These are phyloP conservation scores for Myocastor coypus DNA, from an alignment of 2,113 vertebrate genomes.

Conservation along the genomic window DNA sequence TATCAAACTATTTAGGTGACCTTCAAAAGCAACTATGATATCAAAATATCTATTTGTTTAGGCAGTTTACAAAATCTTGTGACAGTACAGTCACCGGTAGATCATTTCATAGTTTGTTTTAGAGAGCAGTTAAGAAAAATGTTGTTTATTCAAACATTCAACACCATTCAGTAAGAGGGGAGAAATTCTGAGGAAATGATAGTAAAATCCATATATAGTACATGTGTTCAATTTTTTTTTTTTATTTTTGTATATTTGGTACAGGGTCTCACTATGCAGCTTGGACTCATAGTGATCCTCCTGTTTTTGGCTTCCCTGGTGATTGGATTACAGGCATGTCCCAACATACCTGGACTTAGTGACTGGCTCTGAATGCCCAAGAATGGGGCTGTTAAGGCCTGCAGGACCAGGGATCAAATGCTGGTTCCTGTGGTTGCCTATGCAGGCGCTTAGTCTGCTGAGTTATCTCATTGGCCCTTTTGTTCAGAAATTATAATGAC, in stretches of 20 bases:
- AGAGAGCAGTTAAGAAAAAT: slow-evolving; percentile 48
- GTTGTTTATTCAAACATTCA: slow-evolving; percentile 39
- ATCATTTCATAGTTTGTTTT: slow-evolving; percentile 39
- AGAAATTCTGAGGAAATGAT: background rate
- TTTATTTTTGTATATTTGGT: too few relatives aligned
- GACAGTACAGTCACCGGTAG: background rate
- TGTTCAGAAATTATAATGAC: slow-evolving; percentile 38
- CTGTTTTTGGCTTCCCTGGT: too few relatives aligned
- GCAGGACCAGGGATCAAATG: too few relatives aligned
- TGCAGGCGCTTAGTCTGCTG: too few relatives aligned
- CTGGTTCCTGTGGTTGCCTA: too few relatives aligned
- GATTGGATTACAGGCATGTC: too few relatives aligned
- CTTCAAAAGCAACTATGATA: slow-evolving; percentile 24
- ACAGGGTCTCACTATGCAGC: too few relatives aligned
- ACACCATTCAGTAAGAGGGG: background rate
- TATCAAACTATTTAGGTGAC: slow-evolving; percentile 34
- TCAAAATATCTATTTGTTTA: slow-evolving; percentile 53
- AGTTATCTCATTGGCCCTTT: background rate
- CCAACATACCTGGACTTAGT: too few relatives aligned
- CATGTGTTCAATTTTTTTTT: slow-evolving; percentile 38
- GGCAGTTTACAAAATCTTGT: slow-evolving; percentile 22
- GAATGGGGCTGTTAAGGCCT: too few relatives aligned
- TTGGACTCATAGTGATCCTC: too few relatives aligned
- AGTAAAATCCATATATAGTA: background rate
- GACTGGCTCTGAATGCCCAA: too few relatives aligned